phyloP scores from a whole-genome alignment of 2,888 invertebrate genomes.

The Lasioglossum vierecki region DNA sequence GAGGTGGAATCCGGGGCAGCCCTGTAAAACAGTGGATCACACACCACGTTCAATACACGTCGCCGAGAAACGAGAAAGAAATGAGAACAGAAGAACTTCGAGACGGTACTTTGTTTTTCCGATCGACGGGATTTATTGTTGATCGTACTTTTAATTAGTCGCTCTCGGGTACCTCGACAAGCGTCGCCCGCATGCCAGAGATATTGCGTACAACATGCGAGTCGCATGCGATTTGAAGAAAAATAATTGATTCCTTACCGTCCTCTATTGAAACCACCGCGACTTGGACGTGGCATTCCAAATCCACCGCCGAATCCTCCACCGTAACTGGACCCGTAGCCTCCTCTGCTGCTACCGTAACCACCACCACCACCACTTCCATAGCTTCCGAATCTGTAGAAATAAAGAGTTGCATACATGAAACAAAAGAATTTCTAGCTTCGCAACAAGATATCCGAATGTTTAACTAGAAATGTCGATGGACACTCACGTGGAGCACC shows the following conservation, averaged over 20 bases:
- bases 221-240: not conserved
- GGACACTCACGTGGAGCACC: constrained; percentile 62
- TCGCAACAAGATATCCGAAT: not conserved
- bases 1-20: constrained; percentile 83
- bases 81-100: not conserved
- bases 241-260: constrained; percentile 77
- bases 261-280: constrained; percentile 85
- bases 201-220: constrained; percentile 2
- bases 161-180: not conserved
- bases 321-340: constrained; percentile 77
- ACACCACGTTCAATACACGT: constrained; percentile 62
- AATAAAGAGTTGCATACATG: not conserved
- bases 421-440: not conserved
- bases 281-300: constrained; percentile 83
- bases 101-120: not conserved
- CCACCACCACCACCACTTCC: constrained; percentile 80
- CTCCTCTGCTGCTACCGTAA: constrained; percentile 75
- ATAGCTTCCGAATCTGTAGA: constrained; percentile 77
- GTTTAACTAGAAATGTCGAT: not conserved
- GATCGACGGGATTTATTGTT: not conserved
- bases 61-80: not conserved
- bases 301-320: constrained; percentile 75
- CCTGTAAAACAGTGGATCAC: constrained; percentile 75
- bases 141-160: not conserved
- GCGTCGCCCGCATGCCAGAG: not conserved